phyloP scores from a whole-genome alignment of 1,140 invertebrate genomes.

The Microvelia longipes region DNA sequence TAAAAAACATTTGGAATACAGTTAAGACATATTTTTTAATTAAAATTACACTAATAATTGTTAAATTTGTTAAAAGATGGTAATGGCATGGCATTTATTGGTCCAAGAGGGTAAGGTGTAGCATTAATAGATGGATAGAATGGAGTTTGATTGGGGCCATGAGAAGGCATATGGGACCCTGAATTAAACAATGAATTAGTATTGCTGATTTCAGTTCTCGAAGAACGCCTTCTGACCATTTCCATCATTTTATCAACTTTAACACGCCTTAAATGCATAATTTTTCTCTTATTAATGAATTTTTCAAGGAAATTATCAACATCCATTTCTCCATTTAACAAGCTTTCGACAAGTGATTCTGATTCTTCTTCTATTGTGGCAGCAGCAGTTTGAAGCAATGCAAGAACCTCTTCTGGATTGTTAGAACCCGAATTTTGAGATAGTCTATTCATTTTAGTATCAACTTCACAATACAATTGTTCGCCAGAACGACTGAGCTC shows the following conservation, averaged over 20 bases:
- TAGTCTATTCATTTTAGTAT: slow-evolving; percentile 47
- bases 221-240: slow-evolving; percentile 13
- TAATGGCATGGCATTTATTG: not conserved
- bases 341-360: slow-evolving; percentile 37
- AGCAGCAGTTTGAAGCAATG: slow-evolving; percentile 65
- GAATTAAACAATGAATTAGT: not conserved
- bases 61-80: not conserved
- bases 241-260: slow-evolving; percentile 25
- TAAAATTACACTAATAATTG: too few relatives aligned
- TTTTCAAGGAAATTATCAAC: slow-evolving; percentile 23
- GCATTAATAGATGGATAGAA: not conserved
- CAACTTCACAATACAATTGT: slow-evolving; percentile 45
- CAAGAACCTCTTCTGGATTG: slow-evolving; percentile 55
- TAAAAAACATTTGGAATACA: too few relatives aligned
- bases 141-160: not conserved
- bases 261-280: slow-evolving; percentile 23
- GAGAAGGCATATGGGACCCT: not conserved
- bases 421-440: slow-evolving; percentile 32
- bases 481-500: slow-evolving; percentile 51
- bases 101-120: not conserved
- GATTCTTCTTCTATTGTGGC: slow-evolving; percentile 78
- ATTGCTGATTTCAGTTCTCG: not conserved
- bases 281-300: slow-evolving; percentile 17
- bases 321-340: slow-evolving; percentile 21
- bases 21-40: too few relatives aligned